Base-by-base conservation (phyloP, 2,797 vertebrate genomes). In the Parambassis ranga region DNA sequence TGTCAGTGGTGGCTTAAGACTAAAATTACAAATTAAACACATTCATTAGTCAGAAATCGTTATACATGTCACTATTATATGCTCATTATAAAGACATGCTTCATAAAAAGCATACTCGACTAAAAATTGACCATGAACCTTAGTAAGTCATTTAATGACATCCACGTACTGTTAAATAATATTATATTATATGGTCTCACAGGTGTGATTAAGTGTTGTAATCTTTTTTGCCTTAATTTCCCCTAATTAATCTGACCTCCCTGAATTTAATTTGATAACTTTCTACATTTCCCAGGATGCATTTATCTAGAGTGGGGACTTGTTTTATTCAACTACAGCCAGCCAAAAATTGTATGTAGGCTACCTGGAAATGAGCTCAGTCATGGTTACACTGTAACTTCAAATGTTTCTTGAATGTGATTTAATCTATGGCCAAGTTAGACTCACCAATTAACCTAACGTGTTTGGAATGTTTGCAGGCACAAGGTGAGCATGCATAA, bases 281-380 rank as follows among this genome's bases (percentile, higher is more conserved):
- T 43, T 74, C 13, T 41, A 79, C 32, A 69, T 68, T 71, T 65
- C 69, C 71, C 71, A 27, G 4, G 51, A 47, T 56, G 50, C 50
- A 37, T 46, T 47, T 49, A 41, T 32, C 39, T 7, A 6, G 22
- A 47, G 60, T 23, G 42, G 24, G 10, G 63, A 32, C 20, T 24
- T 49, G 59, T 62, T 65, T 62, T 24, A 49, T 48, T 67, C 42
- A 33, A 67, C 50, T 37, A 48, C 38, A 42, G 57, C 27, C 46
- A 65, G 70, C 73, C 57, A 72, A 72, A 75, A 52, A 61, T 56
- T 64, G 39, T 58, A 77, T 64, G 67, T 73, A 69, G 65, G 67
- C 44, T 81, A 75, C 44, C 73, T 63, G 63, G 56, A 71, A 80
- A 75, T 72, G n/a, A 71, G 33, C 56, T 68, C 28, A 42, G 57